Evolutionary conservation across 2,113 vertebrate species (phyloP), one percentile per base, ranked within the genome.

Genomic region (Urocitellus parryii): DNA sequence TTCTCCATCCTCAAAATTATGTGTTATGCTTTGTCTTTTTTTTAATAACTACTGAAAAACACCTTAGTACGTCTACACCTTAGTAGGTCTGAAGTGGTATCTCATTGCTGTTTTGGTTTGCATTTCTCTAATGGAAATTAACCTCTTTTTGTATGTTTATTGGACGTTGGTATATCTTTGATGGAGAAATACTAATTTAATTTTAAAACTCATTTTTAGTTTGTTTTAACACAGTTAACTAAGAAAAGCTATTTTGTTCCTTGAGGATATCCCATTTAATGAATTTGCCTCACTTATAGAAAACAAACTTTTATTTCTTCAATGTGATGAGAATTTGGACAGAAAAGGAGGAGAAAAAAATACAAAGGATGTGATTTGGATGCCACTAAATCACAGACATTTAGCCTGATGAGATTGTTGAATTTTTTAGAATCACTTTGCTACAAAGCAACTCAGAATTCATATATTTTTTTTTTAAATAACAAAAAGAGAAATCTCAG

Each of bases 191-290:
- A 25, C 45, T 12, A 63, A 25, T 53, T 12, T 63, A 89, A 81
- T 39, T 0, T 83, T 82, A 70, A 24, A 56, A 58, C 32, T 72
- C 3, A 51, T 29, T 97, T 97, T 96, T 97, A 96, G 82, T 80
- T 93, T 78, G 51, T 86, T 97, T 97, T 93, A 92, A 97, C 91
- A 58, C 84, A 95, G 79, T 97, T 98, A 97, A 97, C 96, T 98
- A 96, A 97, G 86, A 97, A 95, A 65, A 95, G 86, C 25, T 93
- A 96, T 96, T 61, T 85, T 58, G 24, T 58, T 58, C 14, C 3
- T 81, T 86, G 24, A 58, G 7, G 17, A 10, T 1, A 42, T 96
- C 96, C 83, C 96, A 98, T 85, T 97, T 97, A 97, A 96, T 93
- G 51, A 34, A 14, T 22, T 53, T 95, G 29, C 92, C 84, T 97